Evolutionary conservation across 2,113 vertebrate genomes (phyloP).

Genomic region (Nettapus auritus): DNA sequence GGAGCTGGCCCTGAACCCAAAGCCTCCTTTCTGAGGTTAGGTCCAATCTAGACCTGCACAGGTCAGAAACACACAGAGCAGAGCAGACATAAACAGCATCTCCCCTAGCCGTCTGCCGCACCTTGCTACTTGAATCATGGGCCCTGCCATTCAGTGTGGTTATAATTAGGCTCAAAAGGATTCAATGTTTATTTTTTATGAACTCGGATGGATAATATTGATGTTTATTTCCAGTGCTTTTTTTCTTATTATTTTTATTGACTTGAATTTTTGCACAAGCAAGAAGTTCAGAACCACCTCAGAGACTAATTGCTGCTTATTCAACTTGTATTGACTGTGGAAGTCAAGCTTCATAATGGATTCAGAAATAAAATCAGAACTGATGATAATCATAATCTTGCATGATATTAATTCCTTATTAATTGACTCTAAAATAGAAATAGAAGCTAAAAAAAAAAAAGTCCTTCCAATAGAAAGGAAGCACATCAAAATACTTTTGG

Average conservation of each 20-base stretch:
- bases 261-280: constrained; percentile 62
- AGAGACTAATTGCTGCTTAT: constrained; percentile 70
- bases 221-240: constrained; percentile 65
- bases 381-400: constrained; percentile 51
- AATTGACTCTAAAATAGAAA: constrained; percentile 56
- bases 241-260: constrained; percentile 74
- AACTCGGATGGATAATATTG: constrained; percentile 66
- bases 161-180: constrained; percentile 61
- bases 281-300: constrained; percentile 61
- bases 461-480: background rate
- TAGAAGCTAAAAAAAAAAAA: background rate
- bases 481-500: background rate
- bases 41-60: background rate
- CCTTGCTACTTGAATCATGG: constrained; percentile 11
- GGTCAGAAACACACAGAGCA: background rate
- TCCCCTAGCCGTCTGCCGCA: background rate
- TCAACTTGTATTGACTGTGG: constrained; percentile 71
- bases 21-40: background rate
- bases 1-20: background rate
- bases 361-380: constrained; percentile 52
- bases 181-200: constrained; percentile 61
- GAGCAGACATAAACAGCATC: background rate
- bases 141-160: background rate
- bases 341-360: constrained; percentile 66
- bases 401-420: constrained; percentile 54